Evolutionary conservation across 2,113 vertebrate genomes (phyloP), one percentile per base, ranked within the genome.

Genomic region (Cephalopterus ornatus): DNA sequence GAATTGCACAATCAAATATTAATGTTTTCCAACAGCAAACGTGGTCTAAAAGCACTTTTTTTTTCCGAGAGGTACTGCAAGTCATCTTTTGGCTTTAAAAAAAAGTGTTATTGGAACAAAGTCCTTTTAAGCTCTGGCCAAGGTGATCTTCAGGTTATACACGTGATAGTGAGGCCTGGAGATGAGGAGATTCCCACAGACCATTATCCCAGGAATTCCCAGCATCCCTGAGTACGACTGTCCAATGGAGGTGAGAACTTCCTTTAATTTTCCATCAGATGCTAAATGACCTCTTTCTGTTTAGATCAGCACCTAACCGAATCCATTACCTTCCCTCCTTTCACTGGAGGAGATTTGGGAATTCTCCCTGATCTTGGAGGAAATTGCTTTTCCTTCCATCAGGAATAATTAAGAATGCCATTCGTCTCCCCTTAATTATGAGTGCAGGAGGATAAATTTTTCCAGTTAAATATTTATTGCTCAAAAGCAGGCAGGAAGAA

Each of bases 381-480:
- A 94, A 94, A 95, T 90, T 47, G 50, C 53, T 88, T 94, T 95
- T 55, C 49, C 85, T 93, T 79, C 92, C 32, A 50, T 82, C 71
- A 76, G 85, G 71, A 85, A 85, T 89, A 62, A 93, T 93, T 92
- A 79, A 63, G 92, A 89, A 71, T 50, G 62, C 46, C 42, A 63
- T 93, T 82, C 46, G 46, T 90, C 81, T 71, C 74, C 56, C 53
- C 55, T 83, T 94, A 75, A 96, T 85, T 76, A 58, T 2, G 12
- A 85, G 53, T 2, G 39, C 74, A 46, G 87, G 58, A 89, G 67
- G 66, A 85, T 75, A 61, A 49, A 50, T 93, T 70, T 55, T 30
- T 78, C 88, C 93, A 11, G 6, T 93, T 94, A 88, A 96, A 76
- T 92, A 94, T 92, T 96, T 93, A 94, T 95, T 49, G 50, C 65